Evolutionary conservation across 2,113 vertebrate genomes (phyloP), one percentile per base, ranked within the genome.

Genomic region (Columbina picui): DNA sequence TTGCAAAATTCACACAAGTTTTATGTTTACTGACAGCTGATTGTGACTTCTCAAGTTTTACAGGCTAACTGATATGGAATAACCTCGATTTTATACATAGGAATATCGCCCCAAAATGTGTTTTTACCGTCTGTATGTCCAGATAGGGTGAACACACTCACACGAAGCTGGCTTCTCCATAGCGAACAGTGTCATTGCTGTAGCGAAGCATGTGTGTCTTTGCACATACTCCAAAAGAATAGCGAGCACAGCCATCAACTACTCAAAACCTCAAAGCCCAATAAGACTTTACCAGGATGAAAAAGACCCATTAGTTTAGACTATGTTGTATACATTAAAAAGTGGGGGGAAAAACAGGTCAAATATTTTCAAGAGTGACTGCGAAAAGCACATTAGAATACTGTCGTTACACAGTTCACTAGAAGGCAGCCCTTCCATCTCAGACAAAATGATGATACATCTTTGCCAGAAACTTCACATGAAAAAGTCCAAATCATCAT

Each of bases 21-120:
- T 93, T 87, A 43, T 2, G 3, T 74, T 73, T 74, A 55, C 60
- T 32, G 39, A 41, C 50, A 36, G 60, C 82, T 94, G 86, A 80
- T 91, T 92, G 64, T 38, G 59, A 93, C 84, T 93, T 90, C 80
- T 55, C 65, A 47, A 61, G 76, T 93, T 92, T 81, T 87, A 80
- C 89, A 95, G 87, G 87, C 12, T 36, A 41, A 68, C 23, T 12
- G 34, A 13, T 6, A 38, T 32, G 84, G 64, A 78, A 32, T 18
- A 57, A 68, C 15, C 32, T 56, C 29, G 23, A 4, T 41, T 64
- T 89, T 27, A 47, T 71, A 84, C 0, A 4, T 59, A 86, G 89
- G 67, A 67, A 93, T 69, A 67, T 52, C 19, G 30, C 65, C 41
- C 20, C 84, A 56, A 36, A 59, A 89, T 39, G 85, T 71, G 60